Base-by-base conservation (phyloP, 2,797 vertebrate genomes). In the Leuciscus waleckii region DNA sequence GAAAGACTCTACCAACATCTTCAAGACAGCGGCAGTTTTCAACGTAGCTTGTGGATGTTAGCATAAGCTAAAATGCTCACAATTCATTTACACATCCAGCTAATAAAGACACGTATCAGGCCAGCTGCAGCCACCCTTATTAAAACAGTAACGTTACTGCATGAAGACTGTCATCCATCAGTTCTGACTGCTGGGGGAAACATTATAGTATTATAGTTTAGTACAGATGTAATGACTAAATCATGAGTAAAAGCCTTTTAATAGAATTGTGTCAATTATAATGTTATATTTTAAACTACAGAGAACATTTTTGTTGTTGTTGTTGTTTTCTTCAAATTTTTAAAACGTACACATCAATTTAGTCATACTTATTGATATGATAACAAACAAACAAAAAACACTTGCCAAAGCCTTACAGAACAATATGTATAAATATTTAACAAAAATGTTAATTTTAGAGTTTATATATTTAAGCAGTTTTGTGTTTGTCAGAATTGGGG, bases 31-130 rank as follows among this genome's bases (percentile, higher is more conserved):
- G 7, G 3, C 46, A 9, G 37, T n/a, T 77, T 68, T 51, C 41
- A 76, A 4, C 58, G 39, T 54, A 69, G 63, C 46, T 77, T 78
- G 74, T 7, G 16, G 74, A n/a, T 84, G 63, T 70, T 78, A 70
- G 63, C 65, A 56, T 46, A 58, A 41, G 35, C 68, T 71, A 29
- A 65, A 41, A 43, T 65, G 8, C 41, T 23, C 26, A 32, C 5
- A 74, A 51, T 76, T 41, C 6, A 41, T n/a, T 9, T 2, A 68
- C 32, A 41, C 10, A 68, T 17, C 35, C 46, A 68, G 46, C 63
- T 69, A 56, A 70, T 78, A 70, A 84, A 70, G 5, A 78, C 74
- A 43, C 54, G 17, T 58, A 58, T 56, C 37, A 84, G 63, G 82
- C 82, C 49, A 56, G 19, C 46, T 76, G 23, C 63, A 26, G 16